A percentile compares a stretch with the other conserved stretches of the same genome.
These are phyloP conservation scores for Harpegnathos saltator DNA, from an alignment of 1,140 invertebrate species.

Conservation along the genomic window DNA sequence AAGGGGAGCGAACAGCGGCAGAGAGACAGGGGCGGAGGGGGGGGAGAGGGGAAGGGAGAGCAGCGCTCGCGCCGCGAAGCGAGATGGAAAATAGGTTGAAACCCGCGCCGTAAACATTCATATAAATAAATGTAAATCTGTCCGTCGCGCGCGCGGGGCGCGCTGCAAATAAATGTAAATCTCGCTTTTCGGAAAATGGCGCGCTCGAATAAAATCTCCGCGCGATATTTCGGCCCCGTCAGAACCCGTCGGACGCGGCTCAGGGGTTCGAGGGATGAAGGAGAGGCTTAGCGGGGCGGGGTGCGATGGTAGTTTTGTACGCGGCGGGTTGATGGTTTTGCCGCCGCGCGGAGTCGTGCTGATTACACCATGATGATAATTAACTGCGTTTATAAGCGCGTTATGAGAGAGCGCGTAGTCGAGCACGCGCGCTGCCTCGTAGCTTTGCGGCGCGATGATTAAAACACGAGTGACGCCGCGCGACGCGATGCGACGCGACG, in stretches of 20 bases:
- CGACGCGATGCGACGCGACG: background rate
- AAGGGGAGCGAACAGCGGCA: too few relatives aligned
- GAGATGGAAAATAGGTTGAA: slow-evolving; percentile 52
- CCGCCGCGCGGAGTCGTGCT: slow-evolving; percentile 11
- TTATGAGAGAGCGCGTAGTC: slow-evolving; percentile 13
- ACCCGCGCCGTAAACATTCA: slow-evolving; percentile 45
- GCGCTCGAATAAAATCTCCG: slow-evolving; percentile 52
- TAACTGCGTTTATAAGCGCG: slow-evolving; percentile 56
- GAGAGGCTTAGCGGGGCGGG: slow-evolving; percentile 5
- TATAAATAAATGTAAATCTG: slow-evolving; percentile 64
- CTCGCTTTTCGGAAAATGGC: slow-evolving; percentile 38
- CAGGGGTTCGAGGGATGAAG: too few relatives aligned
- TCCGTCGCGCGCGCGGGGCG: slow-evolving; percentile 14
- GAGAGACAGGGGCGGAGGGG: too few relatives aligned
- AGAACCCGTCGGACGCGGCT: too few relatives aligned
- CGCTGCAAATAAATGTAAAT: slow-evolving; percentile 49
- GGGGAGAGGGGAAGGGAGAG: background rate
- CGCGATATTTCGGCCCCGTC: slow-evolving; percentile 18
- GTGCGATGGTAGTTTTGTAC: slow-evolving; percentile 17
- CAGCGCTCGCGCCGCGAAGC: background rate
- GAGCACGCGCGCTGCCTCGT: slow-evolving; percentile 15
- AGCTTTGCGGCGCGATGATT: slow-evolving; percentile 37
- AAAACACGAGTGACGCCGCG: slow-evolving; percentile 49
- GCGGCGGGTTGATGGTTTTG: slow-evolving; percentile 44
- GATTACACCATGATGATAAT: slow-evolving; percentile 59